Conservation (phyloP, 2,113 vertebrate genomes). For the Abramis brama region DNA sequence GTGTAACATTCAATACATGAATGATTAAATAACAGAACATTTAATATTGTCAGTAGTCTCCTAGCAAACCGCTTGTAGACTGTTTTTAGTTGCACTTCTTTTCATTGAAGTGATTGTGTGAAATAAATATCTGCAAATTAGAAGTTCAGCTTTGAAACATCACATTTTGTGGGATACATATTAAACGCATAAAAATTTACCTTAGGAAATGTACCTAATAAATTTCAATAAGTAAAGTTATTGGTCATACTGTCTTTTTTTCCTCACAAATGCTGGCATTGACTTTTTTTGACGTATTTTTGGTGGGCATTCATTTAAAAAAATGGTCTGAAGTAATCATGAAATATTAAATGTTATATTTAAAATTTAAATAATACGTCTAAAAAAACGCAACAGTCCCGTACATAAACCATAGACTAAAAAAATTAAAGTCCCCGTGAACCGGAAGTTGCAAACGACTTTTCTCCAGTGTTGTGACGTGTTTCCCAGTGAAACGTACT, state of each 20-base stretch:
- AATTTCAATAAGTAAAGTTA: neutral
- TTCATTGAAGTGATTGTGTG: neutral
- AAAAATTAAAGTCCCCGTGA: too few species aligned
- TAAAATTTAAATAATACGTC: neutral
- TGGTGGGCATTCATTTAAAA: neutral
- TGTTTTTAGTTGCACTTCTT: slow-evolving; percentile 1
- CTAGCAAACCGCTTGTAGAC: neutral
- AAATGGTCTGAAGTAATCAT: too few species aligned
- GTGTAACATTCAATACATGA: neutral
- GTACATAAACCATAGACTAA: neutral
- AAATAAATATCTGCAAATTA: neutral
- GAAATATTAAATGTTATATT: neutral
- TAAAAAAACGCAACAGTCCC: neutral
- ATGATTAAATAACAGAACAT: neutral
- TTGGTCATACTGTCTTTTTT: neutral
- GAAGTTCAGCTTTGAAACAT: neutral
- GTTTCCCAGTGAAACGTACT: too few species aligned
- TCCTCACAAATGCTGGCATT: neutral
- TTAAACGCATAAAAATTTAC: too few species aligned
- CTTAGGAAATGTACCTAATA: neutral
- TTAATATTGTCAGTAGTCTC: neutral
- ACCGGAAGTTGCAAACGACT: too few species aligned
- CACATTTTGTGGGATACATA: neutral
- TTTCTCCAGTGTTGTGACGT: too few species aligned
- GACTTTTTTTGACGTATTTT: neutral